A percentile compares a stretch with the other conserved stretches of the same genome.
Evolutionary conservation across 2,888 invertebrate species (phyloP).

Genomic region (Lycaena phlaeas): DNA sequence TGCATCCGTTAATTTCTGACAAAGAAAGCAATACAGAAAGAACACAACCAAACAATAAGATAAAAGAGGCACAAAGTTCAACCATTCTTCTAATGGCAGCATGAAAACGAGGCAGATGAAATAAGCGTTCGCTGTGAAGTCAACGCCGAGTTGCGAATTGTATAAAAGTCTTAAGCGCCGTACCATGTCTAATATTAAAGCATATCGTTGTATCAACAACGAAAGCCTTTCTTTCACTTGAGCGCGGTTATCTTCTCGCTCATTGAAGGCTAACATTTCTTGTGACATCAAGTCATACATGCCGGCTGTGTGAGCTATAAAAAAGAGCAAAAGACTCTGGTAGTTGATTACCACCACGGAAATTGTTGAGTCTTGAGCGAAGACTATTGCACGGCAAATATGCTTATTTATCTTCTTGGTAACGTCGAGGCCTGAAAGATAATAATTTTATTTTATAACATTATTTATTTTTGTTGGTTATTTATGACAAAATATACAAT

Average conservation of each 20-base stretch:
- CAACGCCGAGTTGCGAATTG: neutral
- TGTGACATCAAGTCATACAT: slow-evolving; percentile 1
- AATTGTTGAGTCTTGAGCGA: slow-evolving; percentile 34
- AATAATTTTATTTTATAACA: too few relatives aligned
- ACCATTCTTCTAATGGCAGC: slow-evolving; percentile 38
- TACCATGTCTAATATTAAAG: neutral
- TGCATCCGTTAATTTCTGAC: slow-evolving; percentile 46
- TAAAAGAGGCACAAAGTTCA: slow-evolving; percentile 40
- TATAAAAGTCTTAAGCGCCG: neutral
- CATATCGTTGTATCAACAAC: neutral
- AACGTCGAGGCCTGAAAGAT: slow-evolving; percentile 30
- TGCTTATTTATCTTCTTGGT: slow-evolving; percentile 27
- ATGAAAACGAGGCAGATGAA: slow-evolving; percentile 42
- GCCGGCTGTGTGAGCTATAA: slow-evolving; percentile 1
- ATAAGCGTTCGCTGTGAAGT: slow-evolving; percentile 3
- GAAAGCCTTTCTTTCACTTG: neutral
- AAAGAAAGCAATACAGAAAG: slow-evolving; percentile 51
- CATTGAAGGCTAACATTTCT: neutral
- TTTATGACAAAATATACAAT: too few relatives aligned
- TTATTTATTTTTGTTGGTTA: too few relatives aligned
- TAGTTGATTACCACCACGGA: slow-evolving; percentile 15
- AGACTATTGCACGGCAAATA: slow-evolving; percentile 35
- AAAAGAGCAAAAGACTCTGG: neutral
- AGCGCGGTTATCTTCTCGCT: neutral
- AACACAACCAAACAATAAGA: slow-evolving; percentile 45